Evolutionary conservation across 1,140 invertebrate genomes (phyloP).

Genomic region (Brachionus calyciflorus): DNA sequence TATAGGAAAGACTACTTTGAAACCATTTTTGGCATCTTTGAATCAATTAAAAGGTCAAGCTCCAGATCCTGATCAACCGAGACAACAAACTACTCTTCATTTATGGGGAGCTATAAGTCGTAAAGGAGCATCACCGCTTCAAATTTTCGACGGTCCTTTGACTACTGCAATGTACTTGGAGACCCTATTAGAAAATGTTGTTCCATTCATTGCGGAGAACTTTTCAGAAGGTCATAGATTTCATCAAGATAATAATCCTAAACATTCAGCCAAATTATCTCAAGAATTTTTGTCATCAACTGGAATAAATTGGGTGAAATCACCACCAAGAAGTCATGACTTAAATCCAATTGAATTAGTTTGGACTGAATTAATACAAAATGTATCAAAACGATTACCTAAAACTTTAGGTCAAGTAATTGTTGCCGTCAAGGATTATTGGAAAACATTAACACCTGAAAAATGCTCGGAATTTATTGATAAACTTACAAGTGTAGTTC

Average conservation of each 20-base stretch:
- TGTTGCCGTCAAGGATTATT: constrained; percentile 42
- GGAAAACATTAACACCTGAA: constrained; percentile 33
- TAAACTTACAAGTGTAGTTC: constrained; percentile 6
- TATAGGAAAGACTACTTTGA: constrained; percentile 28
- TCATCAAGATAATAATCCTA: constrained; percentile 42
- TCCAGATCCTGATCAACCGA: constrained; percentile 10
- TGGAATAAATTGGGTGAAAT: constrained; percentile 42
- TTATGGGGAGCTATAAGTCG: constrained; percentile 43
- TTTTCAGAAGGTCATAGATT: constrained; percentile 13
- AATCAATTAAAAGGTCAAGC: constrained; percentile 38
- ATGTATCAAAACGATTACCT: constrained; percentile 32
- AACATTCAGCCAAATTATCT: constrained; percentile 43
- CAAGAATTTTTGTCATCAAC: constrained; percentile 43
- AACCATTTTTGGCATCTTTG: constrained; percentile 40
- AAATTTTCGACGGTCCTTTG: constrained; percentile 36
- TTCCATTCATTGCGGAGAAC: constrained; percentile 42
- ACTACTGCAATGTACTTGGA: constrained; percentile 45
- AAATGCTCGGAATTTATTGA: constrained; percentile 45
- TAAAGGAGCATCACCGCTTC: constrained; percentile 22
- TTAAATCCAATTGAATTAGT: constrained; percentile 36
- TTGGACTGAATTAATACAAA: constrained; percentile 37
- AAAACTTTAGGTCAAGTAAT: constrained; percentile 42
- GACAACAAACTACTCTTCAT: constrained; percentile 40
- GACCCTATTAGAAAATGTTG: constrained; percentile 28
- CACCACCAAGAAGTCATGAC: constrained; percentile 40